A percentile compares a stretch with the other conserved stretches of the same genome.
These are phyloP conservation scores for Clitarchus hookeri DNA, from an alignment of 2,888 invertebrate species.

Conservation along the genomic window DNA sequence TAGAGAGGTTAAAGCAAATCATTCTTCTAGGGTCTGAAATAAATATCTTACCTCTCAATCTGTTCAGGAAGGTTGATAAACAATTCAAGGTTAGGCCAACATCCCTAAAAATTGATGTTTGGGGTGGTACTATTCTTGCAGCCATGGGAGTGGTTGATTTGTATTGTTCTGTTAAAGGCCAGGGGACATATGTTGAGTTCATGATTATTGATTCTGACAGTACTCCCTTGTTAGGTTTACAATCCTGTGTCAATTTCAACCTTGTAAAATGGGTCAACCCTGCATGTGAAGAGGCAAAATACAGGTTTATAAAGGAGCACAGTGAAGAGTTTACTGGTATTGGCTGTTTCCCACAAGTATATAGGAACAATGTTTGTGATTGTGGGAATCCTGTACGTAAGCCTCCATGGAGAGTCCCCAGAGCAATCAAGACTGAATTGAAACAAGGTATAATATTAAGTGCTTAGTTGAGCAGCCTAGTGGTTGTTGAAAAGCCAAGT, in stretches of 20 bases:
- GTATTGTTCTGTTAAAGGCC: neutral
- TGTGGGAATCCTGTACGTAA: neutral
- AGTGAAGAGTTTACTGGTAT: neutral
- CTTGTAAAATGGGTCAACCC: neutral
- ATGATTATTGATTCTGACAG: neutral
- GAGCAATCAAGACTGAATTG: neutral
- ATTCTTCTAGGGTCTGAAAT: neutral
- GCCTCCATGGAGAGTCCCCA: neutral
- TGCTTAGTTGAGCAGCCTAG: too few species aligned
- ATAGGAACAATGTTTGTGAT: neutral
- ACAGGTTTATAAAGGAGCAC: neutral
- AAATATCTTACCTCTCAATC: neutral
- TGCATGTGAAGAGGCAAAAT: neutral
- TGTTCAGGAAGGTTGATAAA: neutral
- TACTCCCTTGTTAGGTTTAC: neutral
- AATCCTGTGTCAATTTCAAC: neutral
- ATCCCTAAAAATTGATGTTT: neutral
- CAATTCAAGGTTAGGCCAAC: neutral
- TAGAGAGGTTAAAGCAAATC: neutral
- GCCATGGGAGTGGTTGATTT: neutral
- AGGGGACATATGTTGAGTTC: neutral
- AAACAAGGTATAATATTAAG: neutral
- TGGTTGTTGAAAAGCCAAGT: neutral
- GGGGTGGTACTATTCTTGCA: neutral
- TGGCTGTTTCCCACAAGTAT: neutral